phyloP scores from a whole-genome alignment of 64 coral and sea anemone species.

The Stichodactyla helianthus region DNA sequence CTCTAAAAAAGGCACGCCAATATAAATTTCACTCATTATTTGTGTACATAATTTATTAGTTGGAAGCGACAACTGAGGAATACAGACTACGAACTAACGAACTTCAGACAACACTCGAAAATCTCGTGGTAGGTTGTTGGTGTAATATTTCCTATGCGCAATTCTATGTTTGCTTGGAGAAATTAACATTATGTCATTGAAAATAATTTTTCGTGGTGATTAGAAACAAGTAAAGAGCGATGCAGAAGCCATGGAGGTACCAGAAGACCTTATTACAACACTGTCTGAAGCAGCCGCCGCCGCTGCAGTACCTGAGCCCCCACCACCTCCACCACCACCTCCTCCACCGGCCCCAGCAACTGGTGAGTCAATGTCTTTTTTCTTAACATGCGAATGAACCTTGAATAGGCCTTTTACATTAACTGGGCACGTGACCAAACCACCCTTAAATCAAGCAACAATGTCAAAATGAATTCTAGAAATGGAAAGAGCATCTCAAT shows the following conservation, averaged over 20 bases:
- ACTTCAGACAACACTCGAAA: conserved; percentile 86
- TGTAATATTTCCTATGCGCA: no score
- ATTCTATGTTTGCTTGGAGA: no score
- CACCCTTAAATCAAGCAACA: no score
- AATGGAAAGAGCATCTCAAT: no score
- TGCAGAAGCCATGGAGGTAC: conserved; percentile 72
- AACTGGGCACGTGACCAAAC: no score
- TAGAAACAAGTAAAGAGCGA: conserved; percentile 93
- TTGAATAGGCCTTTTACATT: background rate
- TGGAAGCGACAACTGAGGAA: conserved; percentile 74
- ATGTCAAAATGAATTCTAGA: no score
- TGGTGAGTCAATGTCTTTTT: background rate
- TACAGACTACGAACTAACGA: conserved; percentile 85
- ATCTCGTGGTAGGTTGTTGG: conserved; percentile 69
- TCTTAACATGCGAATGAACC: background rate
- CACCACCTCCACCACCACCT: conserved; percentile 62
- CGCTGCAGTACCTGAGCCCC: conserved; percentile 33
- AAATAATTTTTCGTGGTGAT: background rate
- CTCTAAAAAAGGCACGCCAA: no score
- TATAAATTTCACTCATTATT: background rate
- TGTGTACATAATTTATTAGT: conserved; percentile 20
- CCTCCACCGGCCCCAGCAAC: conserved; percentile 58
- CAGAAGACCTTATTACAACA: conserved; percentile 67
- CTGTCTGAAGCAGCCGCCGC: conserved; percentile 82
- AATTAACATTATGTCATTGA: no score